These are phyloP conservation scores for Ischnura elegans DNA, from an alignment of 2,888 invertebrate species.

Conservation along the genomic window DNA sequence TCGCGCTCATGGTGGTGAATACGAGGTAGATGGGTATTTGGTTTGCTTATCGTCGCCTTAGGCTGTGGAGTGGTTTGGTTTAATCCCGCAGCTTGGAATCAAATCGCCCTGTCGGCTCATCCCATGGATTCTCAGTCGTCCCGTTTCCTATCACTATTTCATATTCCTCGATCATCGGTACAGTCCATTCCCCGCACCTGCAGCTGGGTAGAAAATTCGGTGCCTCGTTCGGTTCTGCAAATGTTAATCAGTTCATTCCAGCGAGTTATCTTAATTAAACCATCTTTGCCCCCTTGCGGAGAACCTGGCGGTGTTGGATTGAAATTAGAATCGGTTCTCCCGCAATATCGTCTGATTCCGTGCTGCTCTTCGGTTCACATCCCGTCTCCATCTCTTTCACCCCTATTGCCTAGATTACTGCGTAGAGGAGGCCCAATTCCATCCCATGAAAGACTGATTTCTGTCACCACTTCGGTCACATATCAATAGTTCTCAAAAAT, in stretches of 20 bases:
- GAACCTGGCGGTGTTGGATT: neutral
- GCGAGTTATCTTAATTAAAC: conserved; percentile 47
- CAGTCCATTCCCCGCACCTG: neutral
- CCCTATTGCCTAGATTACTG: too few species aligned
- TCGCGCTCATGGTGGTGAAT: neutral
- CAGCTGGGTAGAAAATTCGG: neutral
- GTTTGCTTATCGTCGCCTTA: neutral
- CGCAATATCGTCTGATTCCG: neutral
- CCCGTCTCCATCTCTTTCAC: neutral
- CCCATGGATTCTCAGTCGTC: neutral
- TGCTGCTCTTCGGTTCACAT: neutral
- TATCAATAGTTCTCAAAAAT: too few species aligned
- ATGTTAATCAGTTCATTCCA: conserved; percentile 10
- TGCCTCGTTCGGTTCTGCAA: conserved; percentile 1
- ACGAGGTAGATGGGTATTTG: neutral
- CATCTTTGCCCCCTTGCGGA: neutral
- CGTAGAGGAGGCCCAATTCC: too few species aligned
- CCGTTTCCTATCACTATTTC: conserved; percentile 29
- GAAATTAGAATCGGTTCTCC: conserved; percentile 24
- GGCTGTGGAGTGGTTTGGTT: neutral
- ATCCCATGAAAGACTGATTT: too few species aligned
- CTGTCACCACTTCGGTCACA: too few species aligned
- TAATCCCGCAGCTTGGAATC: neutral
- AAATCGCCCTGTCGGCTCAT: neutral
- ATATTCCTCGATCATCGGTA: neutral